phyloP scores from a whole-genome alignment of 2,797 vertebrate species.

The Amblyraja radiata region DNA sequence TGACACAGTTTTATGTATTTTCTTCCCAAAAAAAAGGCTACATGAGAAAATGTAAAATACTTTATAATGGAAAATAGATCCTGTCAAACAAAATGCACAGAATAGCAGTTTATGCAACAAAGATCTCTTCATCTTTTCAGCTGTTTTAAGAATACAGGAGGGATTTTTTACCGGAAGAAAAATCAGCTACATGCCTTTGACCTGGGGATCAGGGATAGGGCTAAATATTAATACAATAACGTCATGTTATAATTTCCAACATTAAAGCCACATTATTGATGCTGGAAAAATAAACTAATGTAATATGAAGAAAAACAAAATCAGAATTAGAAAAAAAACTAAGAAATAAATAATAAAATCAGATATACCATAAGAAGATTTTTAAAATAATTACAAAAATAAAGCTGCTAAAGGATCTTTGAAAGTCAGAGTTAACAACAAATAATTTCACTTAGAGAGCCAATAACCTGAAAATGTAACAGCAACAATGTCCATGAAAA shows the following conservation, averaged over 20 bases:
- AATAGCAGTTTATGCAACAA: slow-evolving; percentile 2
- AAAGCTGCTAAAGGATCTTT: background rate
- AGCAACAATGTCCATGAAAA: too few species aligned
- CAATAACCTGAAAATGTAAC: background rate
- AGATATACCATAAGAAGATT: background rate
- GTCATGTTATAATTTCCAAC: background rate
- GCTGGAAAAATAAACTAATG: background rate
- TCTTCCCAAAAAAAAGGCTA: slow-evolving; percentile 44
- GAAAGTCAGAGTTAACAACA: slow-evolving; percentile 20
- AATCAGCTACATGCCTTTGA: background rate
- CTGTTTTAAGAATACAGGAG: background rate
- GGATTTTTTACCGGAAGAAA: background rate
- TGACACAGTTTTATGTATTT: slow-evolving; percentile 43
- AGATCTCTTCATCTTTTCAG: background rate
- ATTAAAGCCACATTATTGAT: background rate
- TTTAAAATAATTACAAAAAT: background rate
- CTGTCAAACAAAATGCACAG: background rate
- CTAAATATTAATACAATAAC: background rate
- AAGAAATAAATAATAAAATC: background rate
- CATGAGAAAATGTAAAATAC: slow-evolving; percentile 41
- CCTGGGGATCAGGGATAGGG: background rate
- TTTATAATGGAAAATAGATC: background rate
- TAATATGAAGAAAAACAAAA: background rate
- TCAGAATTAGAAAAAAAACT: background rate
- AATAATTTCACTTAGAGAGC: background rate